A percentile compares a stretch with the other conserved stretches of the same genome.
Evolutionary conservation across 2,797 vertebrate species (phyloP).

Genomic region (Enoplosus armatus): DNA sequence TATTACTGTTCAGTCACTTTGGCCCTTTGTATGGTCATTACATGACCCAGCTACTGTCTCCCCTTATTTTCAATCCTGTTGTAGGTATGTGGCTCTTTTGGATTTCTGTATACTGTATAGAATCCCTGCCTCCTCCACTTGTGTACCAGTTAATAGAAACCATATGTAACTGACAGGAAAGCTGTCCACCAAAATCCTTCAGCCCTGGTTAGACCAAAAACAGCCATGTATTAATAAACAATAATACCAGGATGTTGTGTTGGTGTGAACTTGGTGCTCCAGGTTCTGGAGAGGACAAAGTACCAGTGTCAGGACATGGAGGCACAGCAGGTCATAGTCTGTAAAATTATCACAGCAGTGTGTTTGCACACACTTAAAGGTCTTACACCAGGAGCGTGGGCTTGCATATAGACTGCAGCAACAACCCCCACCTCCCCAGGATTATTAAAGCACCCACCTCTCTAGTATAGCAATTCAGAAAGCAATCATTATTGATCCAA

Average conservation of each 20-base stretch:
- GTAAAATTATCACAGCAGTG: neutral
- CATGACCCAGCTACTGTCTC: neutral
- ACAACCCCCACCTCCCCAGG: too few relatives aligned
- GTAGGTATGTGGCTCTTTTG: slow-evolving; percentile 26
- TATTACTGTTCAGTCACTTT: slow-evolving; percentile 55
- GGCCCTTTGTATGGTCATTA: slow-evolving; percentile 39
- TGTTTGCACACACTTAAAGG: too few relatives aligned
- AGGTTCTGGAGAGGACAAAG: neutral
- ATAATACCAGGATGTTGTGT: neutral
- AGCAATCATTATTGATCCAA: neutral
- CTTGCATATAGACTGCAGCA: too few relatives aligned
- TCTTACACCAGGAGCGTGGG: too few relatives aligned
- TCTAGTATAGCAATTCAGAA: too few relatives aligned
- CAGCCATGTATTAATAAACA: neutral
- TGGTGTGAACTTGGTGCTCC: neutral
- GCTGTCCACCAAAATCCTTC: neutral
- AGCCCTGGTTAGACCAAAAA: neutral
- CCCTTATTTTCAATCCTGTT: slow-evolving; percentile 29
- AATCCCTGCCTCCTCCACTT: neutral
- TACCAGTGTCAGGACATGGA: neutral
- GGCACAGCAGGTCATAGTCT: neutral
- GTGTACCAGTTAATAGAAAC: slow-evolving; percentile 5
- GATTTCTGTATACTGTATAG: neutral
- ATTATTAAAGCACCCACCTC: too few relatives aligned
- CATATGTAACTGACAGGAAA: neutral